Evolutionary conservation across 2,797 vertebrate species (phyloP), one percentile per base, ranked within the genome.

Genomic region (Avahi laniger): DNA sequence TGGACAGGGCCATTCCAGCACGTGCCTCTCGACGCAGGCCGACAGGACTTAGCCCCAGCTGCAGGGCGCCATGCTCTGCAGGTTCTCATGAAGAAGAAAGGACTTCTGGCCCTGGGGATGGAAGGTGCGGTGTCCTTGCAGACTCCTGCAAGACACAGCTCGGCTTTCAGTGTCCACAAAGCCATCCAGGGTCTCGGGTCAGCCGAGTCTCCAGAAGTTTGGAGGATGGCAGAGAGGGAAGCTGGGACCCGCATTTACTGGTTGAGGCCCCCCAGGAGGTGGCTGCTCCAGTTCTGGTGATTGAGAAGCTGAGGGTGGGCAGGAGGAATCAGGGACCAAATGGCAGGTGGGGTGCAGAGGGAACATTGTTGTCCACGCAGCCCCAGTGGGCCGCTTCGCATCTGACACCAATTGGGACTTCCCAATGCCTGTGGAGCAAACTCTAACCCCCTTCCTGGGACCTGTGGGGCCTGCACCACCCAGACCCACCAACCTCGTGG

Each of bases 21-120:
- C 24, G 28, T 1, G 48, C 52, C 67, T 89, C 91, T 94, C 46
- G 38, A 46, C 38, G 48, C 7, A 20, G 33, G 7, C 15, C 70
- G 24, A 26, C 50, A 70, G 30, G 81, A 35, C 75, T 33, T 52
- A 5, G 38, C 54, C 15, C 1, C 43, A 78, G 11, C 30, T 30
- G 38, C 15, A 41, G 83, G n/a, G 11, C 22, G 11, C 11, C 24
- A 17, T 38, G 17, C 30, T 48, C 9, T 14, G 1, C 28, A n/a
- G 38, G n/a, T 57, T 18, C 35, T 78, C 7, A 38, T 4, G 0
- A 1, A 26, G 9, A 2, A 15, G 24, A 30, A n/a, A 13, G 35
- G 26, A 9, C 52, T 75, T 63, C 26, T 1, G 0, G 8, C 35
- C 52, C 48, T 35, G 73, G 67, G 41, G 26, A n/a, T 4, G 38